phyloP scores from a whole-genome alignment of 2,888 invertebrate species.

The Linnaemya vulpina region DNA sequence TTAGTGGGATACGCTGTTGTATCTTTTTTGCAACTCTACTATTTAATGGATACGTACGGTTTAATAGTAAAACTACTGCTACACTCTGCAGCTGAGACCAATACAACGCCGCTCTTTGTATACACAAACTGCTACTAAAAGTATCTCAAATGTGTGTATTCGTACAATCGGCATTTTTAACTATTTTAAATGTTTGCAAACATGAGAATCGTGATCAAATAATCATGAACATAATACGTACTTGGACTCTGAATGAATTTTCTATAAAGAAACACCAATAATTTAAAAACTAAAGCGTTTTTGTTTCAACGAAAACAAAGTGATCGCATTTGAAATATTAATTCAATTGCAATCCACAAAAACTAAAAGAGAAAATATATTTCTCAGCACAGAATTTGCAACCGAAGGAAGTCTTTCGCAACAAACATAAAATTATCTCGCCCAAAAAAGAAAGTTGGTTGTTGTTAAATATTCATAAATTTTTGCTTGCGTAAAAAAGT shows the following conservation, averaged over 20 bases:
- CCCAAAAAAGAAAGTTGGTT: slow-evolving; percentile 53
- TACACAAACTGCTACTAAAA: slow-evolving; percentile 26
- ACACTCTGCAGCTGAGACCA: slow-evolving; percentile 21
- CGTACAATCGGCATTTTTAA: slow-evolving; percentile 34
- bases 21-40: slow-evolving; percentile 51
- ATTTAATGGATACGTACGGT: slow-evolving; percentile 56
- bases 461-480: slow-evolving; percentile 35
- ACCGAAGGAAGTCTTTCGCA: slow-evolving; percentile 44
- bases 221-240: slow-evolving; percentile 67
- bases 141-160: slow-evolving; percentile 46
- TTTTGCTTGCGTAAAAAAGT: slow-evolving; percentile 39
- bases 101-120: slow-evolving; percentile 9
- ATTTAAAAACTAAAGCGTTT: slow-evolving; percentile 22
- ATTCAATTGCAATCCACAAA: background rate
- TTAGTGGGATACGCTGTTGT: slow-evolving; percentile 36
- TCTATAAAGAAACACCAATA: slow-evolving; percentile 40
- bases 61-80: slow-evolving; percentile 63
- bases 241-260: slow-evolving; percentile 40
- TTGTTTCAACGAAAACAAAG: background rate
- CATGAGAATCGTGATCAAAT: slow-evolving; percentile 82
- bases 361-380: slow-evolving; percentile 51
- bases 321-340: slow-evolving; percentile 28
- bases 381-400: slow-evolving; percentile 26
- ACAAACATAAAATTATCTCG: background rate
- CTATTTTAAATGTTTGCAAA: slow-evolving; percentile 76